Evolutionary conservation across 2,797 vertebrate genomes (phyloP).

Genomic region (Pipistrellus pipistrellus): DNA sequence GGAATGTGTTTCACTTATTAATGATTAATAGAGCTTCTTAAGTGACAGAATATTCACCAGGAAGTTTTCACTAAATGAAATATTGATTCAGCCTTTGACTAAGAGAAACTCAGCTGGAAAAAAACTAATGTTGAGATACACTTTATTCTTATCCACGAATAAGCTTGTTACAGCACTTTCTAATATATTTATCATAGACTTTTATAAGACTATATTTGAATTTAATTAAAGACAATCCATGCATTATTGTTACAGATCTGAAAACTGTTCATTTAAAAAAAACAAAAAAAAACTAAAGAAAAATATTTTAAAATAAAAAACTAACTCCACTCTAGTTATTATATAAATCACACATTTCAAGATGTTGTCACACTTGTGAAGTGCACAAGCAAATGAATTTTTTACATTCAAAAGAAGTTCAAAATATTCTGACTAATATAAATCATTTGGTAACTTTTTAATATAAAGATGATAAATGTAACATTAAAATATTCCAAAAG

Average conservation of each 20-base stretch:
- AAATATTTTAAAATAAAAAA: conserved; percentile 62
- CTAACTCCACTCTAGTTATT: background rate
- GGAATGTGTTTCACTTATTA: conserved; percentile 89
- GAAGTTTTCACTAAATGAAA: conserved; percentile 97
- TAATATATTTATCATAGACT: conserved; percentile 74
- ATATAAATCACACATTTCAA: conserved; percentile 37
- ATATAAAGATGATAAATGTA: background rate
- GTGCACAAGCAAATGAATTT: background rate
- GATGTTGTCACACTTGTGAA: background rate
- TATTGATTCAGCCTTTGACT: conserved; percentile 88
- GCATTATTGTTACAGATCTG: conserved; percentile 38
- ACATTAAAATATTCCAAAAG: background rate
- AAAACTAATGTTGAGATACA: conserved; percentile 86
- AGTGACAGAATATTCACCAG: conserved; percentile 93
- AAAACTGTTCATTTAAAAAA: background rate
- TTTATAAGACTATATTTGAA: conserved; percentile 53
- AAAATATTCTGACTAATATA: conserved; percentile 38
- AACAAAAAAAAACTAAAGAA: background rate
- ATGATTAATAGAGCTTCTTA: conserved; percentile 92
- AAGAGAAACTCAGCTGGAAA: conserved; percentile 89
- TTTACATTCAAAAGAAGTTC: background rate
- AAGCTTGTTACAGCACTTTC: conserved; percentile 82
- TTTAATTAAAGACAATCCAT: conserved; percentile 53
- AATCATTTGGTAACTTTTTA: conserved; percentile 7
- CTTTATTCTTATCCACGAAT: conserved; percentile 85